These are phyloP conservation scores for Meleagris gallopavo DNA, from an alignment of 2,113 vertebrate species.

Conservation along the genomic window DNA sequence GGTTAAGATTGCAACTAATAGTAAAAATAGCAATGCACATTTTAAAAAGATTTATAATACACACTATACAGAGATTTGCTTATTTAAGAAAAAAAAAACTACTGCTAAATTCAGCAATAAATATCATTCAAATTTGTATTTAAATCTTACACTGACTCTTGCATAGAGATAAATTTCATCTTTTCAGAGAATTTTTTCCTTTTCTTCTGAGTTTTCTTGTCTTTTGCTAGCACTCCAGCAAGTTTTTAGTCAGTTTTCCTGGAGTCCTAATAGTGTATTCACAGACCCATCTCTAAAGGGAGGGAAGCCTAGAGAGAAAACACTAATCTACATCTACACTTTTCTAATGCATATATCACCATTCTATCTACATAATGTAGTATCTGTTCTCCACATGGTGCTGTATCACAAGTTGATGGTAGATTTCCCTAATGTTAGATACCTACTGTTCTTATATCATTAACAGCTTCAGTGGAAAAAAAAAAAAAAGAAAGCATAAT, in stretches of 20 bases:
- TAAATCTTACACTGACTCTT: neutral
- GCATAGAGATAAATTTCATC: neutral
- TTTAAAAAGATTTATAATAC: neutral
- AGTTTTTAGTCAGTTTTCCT: neutral
- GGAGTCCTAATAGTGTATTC: neutral
- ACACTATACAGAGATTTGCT: neutral
- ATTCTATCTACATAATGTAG: neutral
- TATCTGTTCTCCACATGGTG: neutral
- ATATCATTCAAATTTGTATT: neutral
- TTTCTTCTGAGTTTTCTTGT: neutral
- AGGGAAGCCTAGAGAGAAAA: neutral
- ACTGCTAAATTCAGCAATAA: neutral
- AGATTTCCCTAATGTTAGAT: neutral
- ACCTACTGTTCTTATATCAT: neutral
- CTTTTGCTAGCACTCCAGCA: neutral
- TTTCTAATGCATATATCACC: neutral
- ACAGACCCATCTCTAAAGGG: neutral
- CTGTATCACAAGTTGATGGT: neutral
- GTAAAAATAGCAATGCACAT: neutral
- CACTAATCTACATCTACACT: accelerated
- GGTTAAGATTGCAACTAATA: neutral
- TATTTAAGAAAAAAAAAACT: neutral
- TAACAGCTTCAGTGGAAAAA: neutral
- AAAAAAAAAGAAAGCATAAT: neutral
- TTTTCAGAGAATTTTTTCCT: neutral